Percentiles rank a stretch among this genome's conserved stretches.
Evolutionary conservation across 2,888 invertebrate genomes (phyloP).

Genomic region (Dolichopus griseipennis): DNA sequence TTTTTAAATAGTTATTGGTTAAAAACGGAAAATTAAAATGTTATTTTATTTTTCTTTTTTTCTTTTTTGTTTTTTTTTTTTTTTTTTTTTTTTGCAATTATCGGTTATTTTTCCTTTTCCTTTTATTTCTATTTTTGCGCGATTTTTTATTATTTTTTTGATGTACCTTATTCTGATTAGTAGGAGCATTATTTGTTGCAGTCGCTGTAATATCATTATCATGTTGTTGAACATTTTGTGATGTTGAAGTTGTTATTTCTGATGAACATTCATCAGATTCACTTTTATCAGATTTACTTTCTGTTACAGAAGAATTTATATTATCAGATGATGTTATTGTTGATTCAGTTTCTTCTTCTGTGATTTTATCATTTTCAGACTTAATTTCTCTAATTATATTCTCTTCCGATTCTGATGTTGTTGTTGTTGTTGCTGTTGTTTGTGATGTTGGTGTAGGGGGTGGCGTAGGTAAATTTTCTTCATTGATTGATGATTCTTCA

Average conservation of each 20-base stretch:
- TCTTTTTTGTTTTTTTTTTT: not conserved
- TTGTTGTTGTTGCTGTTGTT: not conserved
- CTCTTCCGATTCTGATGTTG: not conserved
- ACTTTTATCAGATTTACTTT: not conserved
- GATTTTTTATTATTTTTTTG: constrained; percentile 4
- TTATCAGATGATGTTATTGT: not conserved
- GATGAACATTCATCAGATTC: not conserved
- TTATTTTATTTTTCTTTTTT: too few relatives aligned
- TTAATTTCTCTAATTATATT: not conserved
- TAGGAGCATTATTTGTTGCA: not conserved
- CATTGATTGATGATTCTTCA: not conserved
- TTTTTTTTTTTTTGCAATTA: not conserved
- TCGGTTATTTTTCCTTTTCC: constrained; percentile 8
- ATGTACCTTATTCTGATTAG: constrained; percentile 5
- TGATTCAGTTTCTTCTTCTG: not conserved
- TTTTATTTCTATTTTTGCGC: constrained; percentile 8
- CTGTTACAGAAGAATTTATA: not conserved
- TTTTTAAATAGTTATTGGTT: not conserved
- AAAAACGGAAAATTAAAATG: not conserved
- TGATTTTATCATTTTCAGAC: not conserved
- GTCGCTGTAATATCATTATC: not conserved
- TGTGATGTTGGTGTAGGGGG: not conserved
- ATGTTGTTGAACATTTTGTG: not conserved
- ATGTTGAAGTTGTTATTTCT: constrained; percentile 1
- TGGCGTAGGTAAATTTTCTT: constrained; percentile 9